Evolutionary conservation across 2,888 invertebrate genomes (phyloP).

Genomic region (Gibbula magus): DNA sequence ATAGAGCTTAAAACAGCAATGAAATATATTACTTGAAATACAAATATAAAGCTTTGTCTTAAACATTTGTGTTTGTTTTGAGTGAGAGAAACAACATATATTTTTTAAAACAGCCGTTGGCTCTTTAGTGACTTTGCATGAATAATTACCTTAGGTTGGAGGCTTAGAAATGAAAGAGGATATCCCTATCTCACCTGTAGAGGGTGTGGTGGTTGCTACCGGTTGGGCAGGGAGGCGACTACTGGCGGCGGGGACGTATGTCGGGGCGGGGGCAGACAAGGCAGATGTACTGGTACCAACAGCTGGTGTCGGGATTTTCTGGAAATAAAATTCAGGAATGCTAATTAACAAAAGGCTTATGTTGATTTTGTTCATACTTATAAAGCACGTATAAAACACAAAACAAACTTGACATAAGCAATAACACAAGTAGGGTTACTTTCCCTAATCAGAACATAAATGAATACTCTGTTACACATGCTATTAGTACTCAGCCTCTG

Average conservation of each 20-base stretch:
- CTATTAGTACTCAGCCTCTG: background rate
- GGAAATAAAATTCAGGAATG: constrained; percentile 26
- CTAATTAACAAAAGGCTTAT: no score
- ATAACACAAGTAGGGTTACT: no score
- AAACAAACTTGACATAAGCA: no score
- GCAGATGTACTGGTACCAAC: constrained; percentile 47
- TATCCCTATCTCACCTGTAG: constrained; percentile 46
- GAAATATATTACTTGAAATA: background rate
- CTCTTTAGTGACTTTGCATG: background rate
- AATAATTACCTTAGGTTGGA: no score
- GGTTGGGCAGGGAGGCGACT: constrained; percentile 63
- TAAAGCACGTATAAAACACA: no score
- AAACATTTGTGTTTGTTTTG: no score
- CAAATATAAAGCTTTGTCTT: background rate
- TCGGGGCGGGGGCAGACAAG: constrained; percentile 57
- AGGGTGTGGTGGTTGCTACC: constrained; percentile 64
- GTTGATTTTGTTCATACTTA: no score
- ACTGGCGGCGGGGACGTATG: constrained; percentile 62
- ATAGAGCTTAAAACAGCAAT: background rate
- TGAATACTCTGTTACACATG: no score
- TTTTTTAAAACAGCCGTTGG: no score
- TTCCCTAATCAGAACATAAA: no score
- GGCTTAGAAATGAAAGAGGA: no score
- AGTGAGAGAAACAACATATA: no score
- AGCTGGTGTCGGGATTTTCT: constrained; percentile 59